Percentiles rank a stretch among this genome's conserved stretches.
These are phyloP conservation scores for Steinernema carpocapsae DNA, from an alignment of 2,888 invertebrate genomes.

Conservation along the genomic window DNA sequence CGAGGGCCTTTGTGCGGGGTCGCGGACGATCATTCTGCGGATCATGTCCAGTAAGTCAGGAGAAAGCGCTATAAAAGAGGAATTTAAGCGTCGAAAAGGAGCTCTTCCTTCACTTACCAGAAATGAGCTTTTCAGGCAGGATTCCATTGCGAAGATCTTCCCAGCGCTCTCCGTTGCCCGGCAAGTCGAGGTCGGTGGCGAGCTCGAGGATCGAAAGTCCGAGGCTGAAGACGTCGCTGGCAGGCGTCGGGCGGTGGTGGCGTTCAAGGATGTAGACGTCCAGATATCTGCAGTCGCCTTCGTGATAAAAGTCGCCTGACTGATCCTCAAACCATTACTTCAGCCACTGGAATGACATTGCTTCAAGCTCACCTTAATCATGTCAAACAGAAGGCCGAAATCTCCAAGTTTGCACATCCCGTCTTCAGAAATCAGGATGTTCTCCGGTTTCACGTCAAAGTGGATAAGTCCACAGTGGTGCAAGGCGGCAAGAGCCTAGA, in stretches of 20 bases:
- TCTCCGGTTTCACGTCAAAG: constrained; percentile 80
- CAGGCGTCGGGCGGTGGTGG: neutral
- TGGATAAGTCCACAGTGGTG: constrained; percentile 77
- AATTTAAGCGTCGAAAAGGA: too few species aligned
- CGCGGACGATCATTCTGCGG: constrained; percentile 65
- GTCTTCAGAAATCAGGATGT: constrained; percentile 74
- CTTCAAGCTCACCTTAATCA: constrained; percentile 18
- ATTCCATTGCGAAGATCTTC: constrained; percentile 74
- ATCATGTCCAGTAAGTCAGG: neutral
- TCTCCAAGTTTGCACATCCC: neutral
- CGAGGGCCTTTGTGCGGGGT: constrained; percentile 82
- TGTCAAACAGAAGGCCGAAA: neutral
- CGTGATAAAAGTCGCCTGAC: neutral
- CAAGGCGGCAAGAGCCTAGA: constrained; percentile 73
- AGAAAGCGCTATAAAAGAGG: neutral
- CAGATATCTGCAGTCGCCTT: constrained; percentile 1
- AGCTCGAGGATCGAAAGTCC: constrained; percentile 79
- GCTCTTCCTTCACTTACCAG: neutral
- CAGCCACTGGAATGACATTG: neutral
- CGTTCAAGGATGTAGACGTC: neutral
- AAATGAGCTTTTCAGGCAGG: constrained; percentile 71
- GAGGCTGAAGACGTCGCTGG: constrained; percentile 70
- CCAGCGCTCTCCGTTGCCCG: constrained; percentile 77
- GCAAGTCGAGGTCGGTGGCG: constrained; percentile 77
- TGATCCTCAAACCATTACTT: neutral